Evolutionary conservation across 2,888 invertebrate species (phyloP).

Genomic region (Xestia xanthographa): DNA sequence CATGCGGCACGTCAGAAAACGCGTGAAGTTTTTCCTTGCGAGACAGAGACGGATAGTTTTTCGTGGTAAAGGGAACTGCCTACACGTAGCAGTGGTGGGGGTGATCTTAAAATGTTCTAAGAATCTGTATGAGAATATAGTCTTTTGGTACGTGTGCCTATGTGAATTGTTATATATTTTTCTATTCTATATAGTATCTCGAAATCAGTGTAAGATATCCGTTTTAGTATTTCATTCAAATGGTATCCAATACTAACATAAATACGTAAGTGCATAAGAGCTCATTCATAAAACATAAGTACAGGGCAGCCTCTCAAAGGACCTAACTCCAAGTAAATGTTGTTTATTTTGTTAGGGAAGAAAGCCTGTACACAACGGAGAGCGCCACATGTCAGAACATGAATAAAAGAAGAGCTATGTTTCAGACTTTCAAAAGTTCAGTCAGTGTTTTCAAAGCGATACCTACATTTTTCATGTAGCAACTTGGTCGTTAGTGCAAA

Average conservation of each 20-base stretch:
- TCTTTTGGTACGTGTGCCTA: conserved; percentile 59
- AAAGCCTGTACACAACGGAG: conserved; percentile 88
- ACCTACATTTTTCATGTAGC: conserved; percentile 80
- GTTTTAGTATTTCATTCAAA: conserved; percentile 44
- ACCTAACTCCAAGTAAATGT: conserved; percentile 88
- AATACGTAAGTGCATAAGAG: conserved; percentile 81
- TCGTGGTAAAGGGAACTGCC: conserved; percentile 88
- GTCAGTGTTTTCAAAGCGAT: conserved; percentile 85
- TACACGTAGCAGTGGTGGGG: conserved; percentile 85
- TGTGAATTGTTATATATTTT: conserved; percentile 55
- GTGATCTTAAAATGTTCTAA: conserved; percentile 87
- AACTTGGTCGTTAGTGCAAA: conserved; percentile 76
- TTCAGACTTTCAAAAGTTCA: conserved; percentile 89
- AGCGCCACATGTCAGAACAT: conserved; percentile 89
- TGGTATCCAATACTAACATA: conserved; percentile 57
- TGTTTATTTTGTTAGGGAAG: conserved; percentile 90
- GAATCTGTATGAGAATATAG: conserved; percentile 77
- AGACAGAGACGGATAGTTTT: conserved; percentile 87
- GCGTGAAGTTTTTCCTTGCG: conserved; percentile 85
- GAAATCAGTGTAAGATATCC: conserved; percentile 12
- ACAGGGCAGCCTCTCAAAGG: conserved; percentile 86
- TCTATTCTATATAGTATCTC: conserved; percentile 17
- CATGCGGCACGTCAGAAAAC: conserved; percentile 80
- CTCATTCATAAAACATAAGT: conserved; percentile 89
- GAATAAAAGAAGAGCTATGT: conserved; percentile 90